Conservation (phyloP, 2,113 vertebrate genomes). For the Scolopax mira region DNA sequence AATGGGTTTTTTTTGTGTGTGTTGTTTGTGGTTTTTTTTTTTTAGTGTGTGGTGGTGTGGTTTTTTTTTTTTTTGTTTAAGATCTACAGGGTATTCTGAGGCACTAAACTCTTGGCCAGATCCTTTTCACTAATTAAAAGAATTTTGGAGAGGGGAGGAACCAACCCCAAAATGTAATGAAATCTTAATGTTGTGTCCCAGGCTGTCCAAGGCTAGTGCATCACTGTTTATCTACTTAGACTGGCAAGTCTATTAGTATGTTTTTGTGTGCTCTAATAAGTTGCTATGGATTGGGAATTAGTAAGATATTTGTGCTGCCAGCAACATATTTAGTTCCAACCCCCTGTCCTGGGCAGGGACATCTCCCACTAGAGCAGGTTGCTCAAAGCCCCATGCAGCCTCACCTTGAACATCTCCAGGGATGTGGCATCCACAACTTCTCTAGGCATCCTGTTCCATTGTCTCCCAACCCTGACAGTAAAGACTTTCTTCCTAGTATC, state of each 20-base stretch:
- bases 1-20: no score
- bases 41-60: no score
- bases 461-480: neutral
- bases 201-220: neutral
- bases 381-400: neutral
- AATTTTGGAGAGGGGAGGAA: fast-evolving
- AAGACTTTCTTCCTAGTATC: neutral
- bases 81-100: neutral
- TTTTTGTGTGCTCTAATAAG: neutral
- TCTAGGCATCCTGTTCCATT: neutral
- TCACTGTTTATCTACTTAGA: neutral
- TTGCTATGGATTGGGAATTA: neutral
- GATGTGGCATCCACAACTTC: neutral
- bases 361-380: neutral
- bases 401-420: neutral
- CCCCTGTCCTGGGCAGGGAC: neutral
- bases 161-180: neutral
- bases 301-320: neutral
- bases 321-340: neutral
- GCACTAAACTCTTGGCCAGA: neutral
- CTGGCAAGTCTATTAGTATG: neutral
- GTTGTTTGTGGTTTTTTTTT: no score
- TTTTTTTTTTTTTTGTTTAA: neutral
- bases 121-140: neutral
- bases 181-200: neutral